Evolutionary conservation across 1,140 invertebrate species (phyloP).

Genomic region (Bombus confusus): DNA sequence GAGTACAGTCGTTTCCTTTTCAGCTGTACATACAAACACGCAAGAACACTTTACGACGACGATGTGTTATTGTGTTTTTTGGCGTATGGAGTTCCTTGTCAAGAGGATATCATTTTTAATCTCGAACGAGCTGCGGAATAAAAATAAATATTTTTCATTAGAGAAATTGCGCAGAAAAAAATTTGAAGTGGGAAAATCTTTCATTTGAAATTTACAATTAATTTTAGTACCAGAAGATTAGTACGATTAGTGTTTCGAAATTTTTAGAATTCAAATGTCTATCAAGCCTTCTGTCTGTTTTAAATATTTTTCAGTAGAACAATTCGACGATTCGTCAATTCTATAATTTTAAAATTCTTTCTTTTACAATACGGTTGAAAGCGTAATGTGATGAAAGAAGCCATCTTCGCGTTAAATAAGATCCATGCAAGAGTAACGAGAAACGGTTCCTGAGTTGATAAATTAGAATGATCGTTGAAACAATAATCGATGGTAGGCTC

Average conservation of each 20-base stretch:
- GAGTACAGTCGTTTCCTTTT: not conserved
- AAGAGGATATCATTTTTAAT: conserved; percentile 22
- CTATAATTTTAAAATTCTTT: not conserved
- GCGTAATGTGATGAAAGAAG: not conserved
- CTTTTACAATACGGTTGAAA: not conserved
- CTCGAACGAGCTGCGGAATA: not conserved
- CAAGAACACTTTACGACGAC: not conserved
- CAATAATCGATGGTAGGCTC: conserved; percentile 29
- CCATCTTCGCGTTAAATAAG: not conserved
- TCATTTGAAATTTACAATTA: too few species aligned
- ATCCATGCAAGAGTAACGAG: not conserved
- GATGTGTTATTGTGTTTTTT: not conserved
- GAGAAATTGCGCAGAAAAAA: too few species aligned
- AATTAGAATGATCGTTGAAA: conserved; percentile 24
- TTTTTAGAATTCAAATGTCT: not conserved
- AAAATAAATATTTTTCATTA: conserved; percentile 15
- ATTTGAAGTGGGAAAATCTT: not conserved
- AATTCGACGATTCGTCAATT: not conserved
- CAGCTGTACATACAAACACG: conserved; percentile 24
- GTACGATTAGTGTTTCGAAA: not conserved
- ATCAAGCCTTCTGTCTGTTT: not conserved
- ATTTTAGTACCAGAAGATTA: not conserved
- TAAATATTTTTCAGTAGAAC: too few species aligned
- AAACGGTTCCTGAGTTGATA: not conserved
- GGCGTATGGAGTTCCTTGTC: not conserved